Evolutionary conservation across 2,888 invertebrate genomes (phyloP).

Genomic region (Conomelus anceps): DNA sequence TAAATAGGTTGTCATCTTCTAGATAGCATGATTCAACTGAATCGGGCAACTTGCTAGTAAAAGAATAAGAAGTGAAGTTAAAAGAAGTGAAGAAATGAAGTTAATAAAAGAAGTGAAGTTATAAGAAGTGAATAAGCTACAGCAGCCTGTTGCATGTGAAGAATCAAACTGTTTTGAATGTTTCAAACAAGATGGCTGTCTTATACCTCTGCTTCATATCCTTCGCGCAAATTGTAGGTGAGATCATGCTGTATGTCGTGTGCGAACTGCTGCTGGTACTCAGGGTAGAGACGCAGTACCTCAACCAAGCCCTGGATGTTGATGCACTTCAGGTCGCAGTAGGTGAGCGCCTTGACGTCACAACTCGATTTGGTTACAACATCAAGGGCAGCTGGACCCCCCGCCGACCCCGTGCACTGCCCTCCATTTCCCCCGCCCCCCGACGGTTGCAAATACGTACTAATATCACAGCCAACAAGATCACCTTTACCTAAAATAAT

Average conservation of each 20-base stretch:
- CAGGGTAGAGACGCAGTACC: conserved; percentile 82
- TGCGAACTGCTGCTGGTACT: conserved; percentile 90
- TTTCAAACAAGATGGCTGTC: conserved; percentile 23
- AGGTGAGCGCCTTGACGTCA: conserved; percentile 88
- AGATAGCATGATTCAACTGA: too few species aligned
- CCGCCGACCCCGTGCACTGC: conserved; percentile 49
- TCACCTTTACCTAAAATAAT: conserved; percentile 79
- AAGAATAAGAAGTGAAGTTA: too few species aligned
- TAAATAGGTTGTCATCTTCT: too few species aligned
- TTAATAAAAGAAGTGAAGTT: too few species aligned
- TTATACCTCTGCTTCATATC: conserved; percentile 81
- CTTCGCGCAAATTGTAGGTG: conserved; percentile 88
- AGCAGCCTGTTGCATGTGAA: too few species aligned
- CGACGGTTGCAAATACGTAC: conserved; percentile 63
- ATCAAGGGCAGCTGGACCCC: conserved; percentile 46
- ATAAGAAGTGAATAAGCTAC: too few species aligned
- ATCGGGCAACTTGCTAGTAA: too few species aligned
- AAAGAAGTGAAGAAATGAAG: too few species aligned
- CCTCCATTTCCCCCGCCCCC: conserved; percentile 45
- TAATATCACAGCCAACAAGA: conserved; percentile 87
- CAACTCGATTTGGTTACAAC: conserved; percentile 88
- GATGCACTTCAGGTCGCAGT: conserved; percentile 92
- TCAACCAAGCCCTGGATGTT: conserved; percentile 86
- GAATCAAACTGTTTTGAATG: background rate
- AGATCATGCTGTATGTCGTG: conserved; percentile 92